Conservation (phyloP, 2,888 invertebrate species). For the Pinctada fucata region DNA sequence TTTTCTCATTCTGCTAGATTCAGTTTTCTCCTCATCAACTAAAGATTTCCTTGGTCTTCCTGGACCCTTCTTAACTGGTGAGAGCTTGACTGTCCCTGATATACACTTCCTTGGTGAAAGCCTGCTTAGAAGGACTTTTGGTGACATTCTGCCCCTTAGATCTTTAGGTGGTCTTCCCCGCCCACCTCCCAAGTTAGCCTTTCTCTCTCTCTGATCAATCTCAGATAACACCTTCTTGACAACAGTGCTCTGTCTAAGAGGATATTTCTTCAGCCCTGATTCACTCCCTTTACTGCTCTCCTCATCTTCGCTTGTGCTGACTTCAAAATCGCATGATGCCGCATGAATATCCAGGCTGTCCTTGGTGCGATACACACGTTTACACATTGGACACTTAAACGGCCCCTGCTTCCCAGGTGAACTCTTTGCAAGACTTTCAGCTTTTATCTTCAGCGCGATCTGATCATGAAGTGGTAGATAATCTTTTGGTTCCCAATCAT, state of each 20-base stretch:
- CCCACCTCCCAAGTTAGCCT: conserved; percentile 37
- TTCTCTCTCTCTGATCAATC: conserved; percentile 49
- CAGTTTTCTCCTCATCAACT: neutral
- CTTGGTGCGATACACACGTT: conserved; percentile 80
- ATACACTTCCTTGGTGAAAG: neutral
- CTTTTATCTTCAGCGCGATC: conserved; percentile 79
- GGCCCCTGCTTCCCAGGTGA: conserved; percentile 78
- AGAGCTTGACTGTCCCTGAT: neutral
- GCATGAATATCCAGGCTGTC: conserved; percentile 75
- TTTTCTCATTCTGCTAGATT: neutral
- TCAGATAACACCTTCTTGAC: conserved; percentile 50
- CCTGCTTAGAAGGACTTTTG: conserved; percentile 14
- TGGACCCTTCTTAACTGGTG: conserved; percentile 36
- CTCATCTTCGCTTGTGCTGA: conserved; percentile 76
- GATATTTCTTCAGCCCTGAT: conserved; percentile 26
- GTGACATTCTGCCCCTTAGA: neutral
- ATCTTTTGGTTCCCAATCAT: conserved; percentile 13
- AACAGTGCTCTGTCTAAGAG: conserved; percentile 51
- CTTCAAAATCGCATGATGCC: conserved; percentile 75
- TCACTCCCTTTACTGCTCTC: conserved; percentile 50
- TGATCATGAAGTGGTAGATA: conserved; percentile 66
- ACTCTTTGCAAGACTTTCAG: conserved; percentile 74
- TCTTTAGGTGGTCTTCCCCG: conserved; percentile 24
- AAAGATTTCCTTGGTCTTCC: conserved; percentile 37
- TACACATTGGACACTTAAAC: conserved; percentile 91